phyloP scores from a whole-genome alignment of 1,140 invertebrate genomes.

The Macrocentrus cingulum region DNA sequence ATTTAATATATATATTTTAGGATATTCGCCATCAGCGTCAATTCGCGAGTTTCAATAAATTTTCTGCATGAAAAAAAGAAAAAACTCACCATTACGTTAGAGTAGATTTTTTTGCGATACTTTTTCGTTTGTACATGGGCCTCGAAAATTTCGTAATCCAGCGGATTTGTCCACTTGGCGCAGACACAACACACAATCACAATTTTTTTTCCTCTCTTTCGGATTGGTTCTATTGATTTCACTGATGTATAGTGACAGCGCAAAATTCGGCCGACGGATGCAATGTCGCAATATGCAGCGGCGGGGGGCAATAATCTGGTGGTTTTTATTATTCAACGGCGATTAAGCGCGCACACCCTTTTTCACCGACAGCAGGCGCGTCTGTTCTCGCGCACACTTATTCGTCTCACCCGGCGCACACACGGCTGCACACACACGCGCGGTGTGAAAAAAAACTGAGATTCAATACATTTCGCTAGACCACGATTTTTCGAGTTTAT shows the following conservation, averaged over 20 bases:
- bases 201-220: neutral
- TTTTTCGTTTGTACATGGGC: too few species aligned
- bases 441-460: conserved; percentile 10
- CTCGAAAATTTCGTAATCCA: too few species aligned
- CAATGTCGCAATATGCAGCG: neutral
- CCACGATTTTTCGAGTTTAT: neutral
- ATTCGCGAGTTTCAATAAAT: too few species aligned
- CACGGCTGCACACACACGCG: conserved; percentile 9
- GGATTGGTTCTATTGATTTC: neutral
- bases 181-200: neutral
- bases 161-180: too few species aligned
- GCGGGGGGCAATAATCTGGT: neutral
- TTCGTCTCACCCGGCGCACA: conserved; percentile 24
- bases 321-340: too few species aligned
- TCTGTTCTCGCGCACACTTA: conserved; percentile 24
- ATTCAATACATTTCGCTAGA: too few species aligned
- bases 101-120: too few species aligned
- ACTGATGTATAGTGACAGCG: neutral
- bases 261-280: neutral
- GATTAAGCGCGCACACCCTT: conserved; percentile 28
- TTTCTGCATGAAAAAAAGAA: too few species aligned
- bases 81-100: too few species aligned
- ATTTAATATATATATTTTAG: too few species aligned
- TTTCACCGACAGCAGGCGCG: conserved; percentile 27
- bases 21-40: too few species aligned